Conservation (phyloP, 2,113 vertebrate species). For the Alaudala cheleensis region DNA sequence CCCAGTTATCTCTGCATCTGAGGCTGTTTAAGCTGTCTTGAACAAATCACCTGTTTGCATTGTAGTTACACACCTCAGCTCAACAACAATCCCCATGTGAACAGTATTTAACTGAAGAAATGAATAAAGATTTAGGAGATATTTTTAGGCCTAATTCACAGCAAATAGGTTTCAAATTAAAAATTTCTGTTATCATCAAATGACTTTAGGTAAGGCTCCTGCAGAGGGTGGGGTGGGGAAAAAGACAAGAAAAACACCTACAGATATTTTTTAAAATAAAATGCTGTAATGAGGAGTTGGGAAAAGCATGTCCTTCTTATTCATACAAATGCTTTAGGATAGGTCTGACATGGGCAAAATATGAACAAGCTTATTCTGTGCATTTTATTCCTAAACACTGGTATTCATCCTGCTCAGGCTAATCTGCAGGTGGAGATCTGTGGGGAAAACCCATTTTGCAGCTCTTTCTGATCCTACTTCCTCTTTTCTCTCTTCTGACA, state of each 20-base stretch:
- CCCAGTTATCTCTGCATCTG: background rate
- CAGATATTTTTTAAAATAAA: background rate
- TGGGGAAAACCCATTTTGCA: background rate
- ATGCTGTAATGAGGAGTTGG: background rate
- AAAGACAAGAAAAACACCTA: background rate
- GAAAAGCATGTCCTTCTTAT: background rate
- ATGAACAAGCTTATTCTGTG: background rate
- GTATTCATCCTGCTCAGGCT: background rate
- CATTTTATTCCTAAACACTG: background rate
- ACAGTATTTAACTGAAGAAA: background rate
- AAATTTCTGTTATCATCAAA: background rate
- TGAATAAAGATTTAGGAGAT: background rate
- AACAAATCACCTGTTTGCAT: background rate
- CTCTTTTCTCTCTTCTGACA: background rate
- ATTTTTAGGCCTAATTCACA: background rate
- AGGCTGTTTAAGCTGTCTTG: background rate
- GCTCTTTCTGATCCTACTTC: background rate
- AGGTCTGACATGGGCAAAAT: background rate
- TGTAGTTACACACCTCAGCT: background rate
- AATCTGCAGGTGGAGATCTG: background rate
- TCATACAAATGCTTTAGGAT: background rate
- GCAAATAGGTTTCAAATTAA: background rate
- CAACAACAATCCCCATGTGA: background rate
- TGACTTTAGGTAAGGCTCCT: background rate
- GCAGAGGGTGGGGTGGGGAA: rapidly evolving